phyloP scores from a whole-genome alignment of 2,113 vertebrate genomes.

The Poecilia latipinna region DNA sequence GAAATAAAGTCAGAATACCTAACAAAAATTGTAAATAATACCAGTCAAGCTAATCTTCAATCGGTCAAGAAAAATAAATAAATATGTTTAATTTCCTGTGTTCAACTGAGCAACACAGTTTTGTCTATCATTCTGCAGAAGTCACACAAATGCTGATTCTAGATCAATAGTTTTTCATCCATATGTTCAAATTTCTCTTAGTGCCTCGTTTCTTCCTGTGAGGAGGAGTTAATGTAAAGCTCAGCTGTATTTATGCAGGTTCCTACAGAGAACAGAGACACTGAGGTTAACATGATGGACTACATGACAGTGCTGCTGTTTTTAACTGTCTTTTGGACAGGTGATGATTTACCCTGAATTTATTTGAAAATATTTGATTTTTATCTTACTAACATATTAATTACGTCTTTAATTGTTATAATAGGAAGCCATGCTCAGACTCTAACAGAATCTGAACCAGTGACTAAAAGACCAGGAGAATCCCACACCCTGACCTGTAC shows the following conservation, averaged over 20 bases:
- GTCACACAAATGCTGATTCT: too few species aligned
- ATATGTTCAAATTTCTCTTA: background rate
- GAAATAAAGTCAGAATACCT: too few species aligned
- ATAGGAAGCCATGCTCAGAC: background rate
- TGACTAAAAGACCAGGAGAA: background rate
- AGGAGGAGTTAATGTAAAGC: background rate
- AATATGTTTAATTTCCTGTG: too few species aligned
- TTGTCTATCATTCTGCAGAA: too few species aligned
- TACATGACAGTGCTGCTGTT: constrained; percentile 3
- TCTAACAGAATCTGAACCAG: background rate
- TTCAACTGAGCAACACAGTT: too few species aligned
- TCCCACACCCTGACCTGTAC: background rate
- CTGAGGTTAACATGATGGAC: background rate
- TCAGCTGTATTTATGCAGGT: background rate
- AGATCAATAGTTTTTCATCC: too few species aligned
- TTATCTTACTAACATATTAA: background rate
- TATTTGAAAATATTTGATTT: background rate
- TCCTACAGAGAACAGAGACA: background rate
- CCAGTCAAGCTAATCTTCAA: too few species aligned
- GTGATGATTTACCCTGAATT: background rate
- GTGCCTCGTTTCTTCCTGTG: background rate
- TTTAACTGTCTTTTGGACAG: background rate
- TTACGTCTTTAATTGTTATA: background rate
- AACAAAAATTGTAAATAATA: too few species aligned
- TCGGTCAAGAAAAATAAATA: too few species aligned